Base-by-base conservation (phyloP, 2,888 invertebrate species). In the Creontiades dilutus region DNA sequence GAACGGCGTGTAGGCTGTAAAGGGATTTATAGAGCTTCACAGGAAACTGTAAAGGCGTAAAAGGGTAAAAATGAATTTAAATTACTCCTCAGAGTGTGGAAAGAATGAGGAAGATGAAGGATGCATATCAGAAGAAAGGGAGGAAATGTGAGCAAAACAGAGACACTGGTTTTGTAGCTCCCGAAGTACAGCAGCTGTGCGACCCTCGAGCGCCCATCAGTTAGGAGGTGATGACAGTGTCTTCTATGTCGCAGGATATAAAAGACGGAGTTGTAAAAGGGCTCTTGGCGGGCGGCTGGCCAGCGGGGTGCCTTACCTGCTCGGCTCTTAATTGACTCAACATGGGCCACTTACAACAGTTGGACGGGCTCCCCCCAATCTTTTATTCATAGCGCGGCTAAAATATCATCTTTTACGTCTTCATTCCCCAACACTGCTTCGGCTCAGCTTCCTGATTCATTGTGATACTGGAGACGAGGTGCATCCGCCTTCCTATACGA, bases 231-330 rank as follows among this genome's bases (percentile, higher is more conserved):
- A 80, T 88, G 88, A 88, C 88, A 88, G 80, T 88, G 88, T 87
- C 87, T 87, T 86, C 68, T 48, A 37, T 87, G 87, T 88, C 88
- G 55, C 88, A 78, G 88, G 76, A 48, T 80, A 88, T 88, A 88
- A 88, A 82, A 78, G 88, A 76, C 86, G 75, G 75, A 48, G 76
- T 86, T 75, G 57, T 57, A 57, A 57, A 55, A 86, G 86, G 47
- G 37, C 86, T 61, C 61, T 80, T 52, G 80, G 80, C 88, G 88
- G 80, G 78, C 55, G 88, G 88, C 52, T n/a, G 55, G 80, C 88
- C 88, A 88, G 88, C 88, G 28, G 88, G 88, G 88, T 78, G 88
- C 88, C 88, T 78, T 88, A 88, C 88, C 88, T 88, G 86, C 88
- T 80, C 48, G 23, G 85, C 47, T 57, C 61, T 61, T 85, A 88